These are phyloP conservation scores for Hemaris fuciformis DNA, from an alignment of 2,888 invertebrate species.

Conservation along the genomic window DNA sequence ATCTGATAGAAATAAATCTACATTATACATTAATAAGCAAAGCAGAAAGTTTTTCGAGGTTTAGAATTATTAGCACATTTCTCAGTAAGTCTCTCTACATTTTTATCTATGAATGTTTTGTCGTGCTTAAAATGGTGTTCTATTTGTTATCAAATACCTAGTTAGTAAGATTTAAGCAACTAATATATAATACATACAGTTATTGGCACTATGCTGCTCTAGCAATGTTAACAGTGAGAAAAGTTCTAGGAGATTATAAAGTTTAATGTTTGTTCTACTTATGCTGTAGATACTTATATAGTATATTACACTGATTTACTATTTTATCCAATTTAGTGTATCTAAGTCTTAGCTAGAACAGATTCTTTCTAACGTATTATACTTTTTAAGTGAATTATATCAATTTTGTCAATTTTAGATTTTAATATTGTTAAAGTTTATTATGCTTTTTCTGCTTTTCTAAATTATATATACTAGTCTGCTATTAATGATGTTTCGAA, in stretches of 20 bases:
- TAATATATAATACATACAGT: slow-evolving; percentile 69
- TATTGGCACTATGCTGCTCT: slow-evolving; percentile 76
- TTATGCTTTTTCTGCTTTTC: slow-evolving; percentile 53
- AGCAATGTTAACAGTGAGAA: slow-evolving; percentile 34
- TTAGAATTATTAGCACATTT: slow-evolving; percentile 82
- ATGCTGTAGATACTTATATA: slow-evolving; percentile 46
- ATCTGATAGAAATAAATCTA: slow-evolving; percentile 74
- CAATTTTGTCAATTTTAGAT: slow-evolving; percentile 81
- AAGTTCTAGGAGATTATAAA: slow-evolving; percentile 42
- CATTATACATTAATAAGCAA: slow-evolving; percentile 51
- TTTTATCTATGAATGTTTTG: slow-evolving; percentile 83
- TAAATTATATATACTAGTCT: slow-evolving; percentile 1
- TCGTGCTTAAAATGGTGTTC: slow-evolving; percentile 83
- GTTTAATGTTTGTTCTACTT: slow-evolving; percentile 26
- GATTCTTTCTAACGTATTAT: slow-evolving; percentile 54
- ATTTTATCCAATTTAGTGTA: slow-evolving; percentile 39
- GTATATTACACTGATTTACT: slow-evolving; percentile 42
- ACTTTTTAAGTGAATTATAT: slow-evolving; percentile 76
- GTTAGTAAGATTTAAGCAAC: slow-evolving; percentile 78
- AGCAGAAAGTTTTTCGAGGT: slow-evolving; percentile 67
- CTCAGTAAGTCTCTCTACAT: slow-evolving; percentile 82
- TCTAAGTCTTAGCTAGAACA: slow-evolving; percentile 46
- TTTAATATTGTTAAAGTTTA: slow-evolving; percentile 64
- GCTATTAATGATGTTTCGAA: not conserved
- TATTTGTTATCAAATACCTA: slow-evolving; percentile 82